Conservation (phyloP, 2,797 vertebrate species). For the Falco concolor region DNA sequence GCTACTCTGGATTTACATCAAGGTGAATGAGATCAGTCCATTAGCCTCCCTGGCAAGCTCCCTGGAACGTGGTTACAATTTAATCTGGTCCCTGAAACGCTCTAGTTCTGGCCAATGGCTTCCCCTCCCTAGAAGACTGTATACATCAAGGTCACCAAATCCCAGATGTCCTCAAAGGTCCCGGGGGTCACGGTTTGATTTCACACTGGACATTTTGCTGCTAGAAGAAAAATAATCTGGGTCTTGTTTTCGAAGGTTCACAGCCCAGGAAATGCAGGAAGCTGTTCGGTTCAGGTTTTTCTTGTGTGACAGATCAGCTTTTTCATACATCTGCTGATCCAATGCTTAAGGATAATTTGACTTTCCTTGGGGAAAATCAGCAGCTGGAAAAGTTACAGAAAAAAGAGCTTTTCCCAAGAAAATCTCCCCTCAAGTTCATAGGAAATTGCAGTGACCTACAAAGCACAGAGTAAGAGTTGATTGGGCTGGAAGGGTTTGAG, state of each 20-base stretch:
- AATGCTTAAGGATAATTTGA: slow-evolving; percentile 26
- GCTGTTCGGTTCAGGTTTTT: not conserved
- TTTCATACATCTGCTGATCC: slow-evolving; percentile 49
- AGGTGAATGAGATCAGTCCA: slow-evolving; percentile 63
- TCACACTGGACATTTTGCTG: not conserved
- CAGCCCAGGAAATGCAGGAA: slow-evolving; percentile 27
- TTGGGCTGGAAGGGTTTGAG: not conserved
- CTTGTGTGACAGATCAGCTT: slow-evolving; percentile 23
- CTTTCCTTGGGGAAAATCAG: slow-evolving; percentile 58
- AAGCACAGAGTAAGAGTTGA: not conserved
- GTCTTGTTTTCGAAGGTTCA: not conserved
- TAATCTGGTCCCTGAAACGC: not conserved
- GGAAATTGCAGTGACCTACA: slow-evolving; percentile 49
- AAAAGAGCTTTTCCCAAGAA: slow-evolving; percentile 62
- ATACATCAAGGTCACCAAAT: slow-evolving; percentile 3
- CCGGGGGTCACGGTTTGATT: not conserved
- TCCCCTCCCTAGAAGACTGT: not conserved
- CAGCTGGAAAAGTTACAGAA: slow-evolving; percentile 62
- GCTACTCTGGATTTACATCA: slow-evolving; percentile 60
- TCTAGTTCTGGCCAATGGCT: slow-evolving; percentile 7
- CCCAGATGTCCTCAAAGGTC: not conserved
- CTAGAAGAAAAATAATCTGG: slow-evolving; percentile 13
- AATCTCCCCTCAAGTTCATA: slow-evolving; percentile 52
- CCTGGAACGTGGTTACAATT: slow-evolving; percentile 56
- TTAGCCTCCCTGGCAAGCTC: slow-evolving; percentile 54